Conservation (phyloP, 2,888 invertebrate species). For the Phytoseiulus persimilis region DNA sequence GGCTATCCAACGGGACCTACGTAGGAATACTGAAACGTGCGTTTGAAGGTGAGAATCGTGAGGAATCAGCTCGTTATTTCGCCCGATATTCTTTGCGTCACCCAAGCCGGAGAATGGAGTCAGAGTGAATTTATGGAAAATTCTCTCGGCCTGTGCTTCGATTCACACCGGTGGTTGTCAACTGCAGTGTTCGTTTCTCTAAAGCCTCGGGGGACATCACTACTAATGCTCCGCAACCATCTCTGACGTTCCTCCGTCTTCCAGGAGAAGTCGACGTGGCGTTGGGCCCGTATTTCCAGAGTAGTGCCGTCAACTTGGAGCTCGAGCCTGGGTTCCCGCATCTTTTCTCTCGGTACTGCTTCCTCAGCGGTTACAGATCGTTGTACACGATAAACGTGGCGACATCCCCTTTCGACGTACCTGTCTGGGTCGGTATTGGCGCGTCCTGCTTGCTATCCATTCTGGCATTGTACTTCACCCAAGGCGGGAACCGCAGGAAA, state of each 20-base stretch:
- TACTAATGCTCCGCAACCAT: too few relatives aligned
- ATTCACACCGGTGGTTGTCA: too few relatives aligned
- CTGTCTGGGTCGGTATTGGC: neutral
- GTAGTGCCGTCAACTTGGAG: neutral
- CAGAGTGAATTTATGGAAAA: too few relatives aligned
- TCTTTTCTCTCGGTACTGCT: neutral
- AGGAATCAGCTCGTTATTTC: too few relatives aligned
- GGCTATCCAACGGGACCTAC: conserved; percentile 13
- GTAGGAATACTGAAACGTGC: neutral
- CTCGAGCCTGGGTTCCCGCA: neutral
- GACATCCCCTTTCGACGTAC: neutral
- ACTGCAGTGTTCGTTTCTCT: too few relatives aligned
- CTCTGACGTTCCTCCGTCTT: neutral
- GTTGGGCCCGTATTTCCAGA: conserved; percentile 18
- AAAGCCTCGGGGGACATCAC: too few relatives aligned
- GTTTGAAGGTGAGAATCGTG: neutral
- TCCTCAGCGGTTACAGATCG: conserved; percentile 11
- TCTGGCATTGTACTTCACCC: neutral
- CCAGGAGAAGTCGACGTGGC: conserved; percentile 22
- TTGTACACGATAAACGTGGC: neutral
- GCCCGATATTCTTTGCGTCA: too few relatives aligned
- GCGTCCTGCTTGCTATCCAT: neutral
- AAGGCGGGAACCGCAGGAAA: neutral
- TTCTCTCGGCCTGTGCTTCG: too few relatives aligned
- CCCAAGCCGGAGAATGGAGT: too few relatives aligned